Evolutionary conservation across 2,113 vertebrate genomes (phyloP).

Genomic region (Sphaerodactylus townsendi): DNA sequence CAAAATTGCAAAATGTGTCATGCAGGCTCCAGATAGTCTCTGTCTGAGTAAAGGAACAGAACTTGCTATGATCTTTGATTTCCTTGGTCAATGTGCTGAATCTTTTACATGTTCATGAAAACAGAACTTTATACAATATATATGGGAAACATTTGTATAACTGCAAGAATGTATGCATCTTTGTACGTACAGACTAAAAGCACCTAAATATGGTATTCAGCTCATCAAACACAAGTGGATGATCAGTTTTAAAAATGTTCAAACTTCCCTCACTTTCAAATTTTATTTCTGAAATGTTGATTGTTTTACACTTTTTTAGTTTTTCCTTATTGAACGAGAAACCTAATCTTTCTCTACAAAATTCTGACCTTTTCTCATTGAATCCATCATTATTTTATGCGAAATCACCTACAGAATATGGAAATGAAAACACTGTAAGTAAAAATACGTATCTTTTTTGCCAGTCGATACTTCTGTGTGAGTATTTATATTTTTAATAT

Average conservation of each 20-base stretch:
- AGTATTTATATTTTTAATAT: neutral
- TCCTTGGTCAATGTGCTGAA: neutral
- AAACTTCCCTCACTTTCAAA: neutral
- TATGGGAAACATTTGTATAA: neutral
- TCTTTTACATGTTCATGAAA: neutral
- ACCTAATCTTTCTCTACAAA: conserved; percentile 32
- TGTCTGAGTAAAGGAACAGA: no score
- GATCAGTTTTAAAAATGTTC: conserved; percentile 21
- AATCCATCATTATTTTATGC: conserved; percentile 38
- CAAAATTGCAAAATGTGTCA: neutral
- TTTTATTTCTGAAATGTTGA: neutral
- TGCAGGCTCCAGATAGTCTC: neutral
- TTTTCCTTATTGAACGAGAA: conserved; percentile 45
- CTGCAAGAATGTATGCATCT: neutral
- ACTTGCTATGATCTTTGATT: neutral
- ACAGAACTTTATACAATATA: neutral
- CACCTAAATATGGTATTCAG: neutral
- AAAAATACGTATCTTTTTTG: conserved; percentile 14
- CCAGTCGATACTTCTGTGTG: neutral
- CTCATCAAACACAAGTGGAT: conserved; percentile 4
- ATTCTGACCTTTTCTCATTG: conserved; percentile 39
- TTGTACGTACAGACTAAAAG: neutral
- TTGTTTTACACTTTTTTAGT: conserved; percentile 65
- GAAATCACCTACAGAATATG: conserved; percentile 38
- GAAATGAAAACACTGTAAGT: conserved; percentile 65